Base-by-base conservation (phyloP, 2,113 vertebrate genomes). In the Lophochroa leadbeateri region DNA sequence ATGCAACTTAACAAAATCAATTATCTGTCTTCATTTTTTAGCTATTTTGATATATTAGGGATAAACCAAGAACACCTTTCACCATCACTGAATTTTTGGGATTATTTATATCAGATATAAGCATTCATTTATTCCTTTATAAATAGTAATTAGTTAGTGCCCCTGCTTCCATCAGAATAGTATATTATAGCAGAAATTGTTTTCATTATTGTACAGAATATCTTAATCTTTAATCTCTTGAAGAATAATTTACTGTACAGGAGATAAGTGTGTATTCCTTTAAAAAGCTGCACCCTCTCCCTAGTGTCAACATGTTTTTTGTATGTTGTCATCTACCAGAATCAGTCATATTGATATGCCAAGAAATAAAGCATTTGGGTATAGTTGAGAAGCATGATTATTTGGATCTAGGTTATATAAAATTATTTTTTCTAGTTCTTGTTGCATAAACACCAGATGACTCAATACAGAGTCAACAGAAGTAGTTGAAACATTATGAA, bases 391-490 rank as follows among this genome's bases (percentile, higher is more conserved):
- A 58, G 13, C 10, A 60, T 24, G 17, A 41, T 88, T 86, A 47
- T 74, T 80, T 88, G 41, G 24, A 80, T 82, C 46, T 53, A 46
- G 23, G 6, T 53, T 92, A 64, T 71, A 43, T 91, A n/a, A 35
- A 47, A 27, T 43, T 3, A 7, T 70, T 79, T 89, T 74, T 75
- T 9, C 53, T 61, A 47, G 3, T 84, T 93, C 28, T 67, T 94
- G 20, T 84, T 96, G 16, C 39, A 25, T 90, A 89, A 97, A 58
- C 70, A 93, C 23, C 71, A 77, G 82, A 70, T 82, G 28, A 95
- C 53, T 88, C 49, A 82, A 52, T 67, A 74, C 17, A 67, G 47
- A 80, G 25, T 41, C 41, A 93, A 46, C 21, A 39, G 33, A 69
- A 69, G 44, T 65, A 82, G 37, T 21, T 78, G 35, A 86, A 94